Conservation (phyloP, 2,113 vertebrate species). For the Copsychus sechellarum region DNA sequence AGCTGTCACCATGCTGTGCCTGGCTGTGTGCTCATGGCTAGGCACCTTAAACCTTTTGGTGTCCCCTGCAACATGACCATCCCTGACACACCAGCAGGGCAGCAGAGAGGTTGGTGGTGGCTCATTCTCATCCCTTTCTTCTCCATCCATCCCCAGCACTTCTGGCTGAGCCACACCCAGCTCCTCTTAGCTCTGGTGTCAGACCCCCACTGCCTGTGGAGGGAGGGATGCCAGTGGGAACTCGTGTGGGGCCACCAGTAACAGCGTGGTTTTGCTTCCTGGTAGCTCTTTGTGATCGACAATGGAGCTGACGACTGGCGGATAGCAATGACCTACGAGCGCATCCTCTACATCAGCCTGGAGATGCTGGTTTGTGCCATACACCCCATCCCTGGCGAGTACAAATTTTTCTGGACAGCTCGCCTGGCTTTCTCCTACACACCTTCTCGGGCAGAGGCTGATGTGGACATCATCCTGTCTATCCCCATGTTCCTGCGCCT, state of each 20-base stretch:
- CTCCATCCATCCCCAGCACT: rapidly evolving
- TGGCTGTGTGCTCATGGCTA: rapidly evolving
- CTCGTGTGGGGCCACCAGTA: neutral
- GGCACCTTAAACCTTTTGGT: neutral
- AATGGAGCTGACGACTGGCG: slow-evolving; percentile 98
- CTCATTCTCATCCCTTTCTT: neutral
- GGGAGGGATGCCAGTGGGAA: neutral
- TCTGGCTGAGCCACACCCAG: neutral
- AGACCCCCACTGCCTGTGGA: rapidly evolving
- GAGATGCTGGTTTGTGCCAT: slow-evolving; percentile 98
- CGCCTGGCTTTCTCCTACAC: slow-evolving; percentile 95
- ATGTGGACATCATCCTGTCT: slow-evolving; percentile 97
- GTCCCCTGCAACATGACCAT: rapidly evolving
- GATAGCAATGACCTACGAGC: slow-evolving; percentile 96
- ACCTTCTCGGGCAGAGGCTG: slow-evolving; percentile 89
- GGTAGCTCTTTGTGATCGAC: slow-evolving; percentile 95
- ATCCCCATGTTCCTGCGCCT: slow-evolving; percentile 98
- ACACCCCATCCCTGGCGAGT: slow-evolving; percentile 94
- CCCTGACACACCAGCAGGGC: neutral
- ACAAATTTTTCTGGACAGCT: slow-evolving; percentile 96
- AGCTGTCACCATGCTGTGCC: neutral
- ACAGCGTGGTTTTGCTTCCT: neutral
- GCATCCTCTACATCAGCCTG: slow-evolving; percentile 92
- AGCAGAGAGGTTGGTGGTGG: too few relatives aligned
- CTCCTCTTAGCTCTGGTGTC: neutral